phyloP scores from a whole-genome alignment of 2,113 vertebrate genomes.

The Catagonus wagneri region DNA sequence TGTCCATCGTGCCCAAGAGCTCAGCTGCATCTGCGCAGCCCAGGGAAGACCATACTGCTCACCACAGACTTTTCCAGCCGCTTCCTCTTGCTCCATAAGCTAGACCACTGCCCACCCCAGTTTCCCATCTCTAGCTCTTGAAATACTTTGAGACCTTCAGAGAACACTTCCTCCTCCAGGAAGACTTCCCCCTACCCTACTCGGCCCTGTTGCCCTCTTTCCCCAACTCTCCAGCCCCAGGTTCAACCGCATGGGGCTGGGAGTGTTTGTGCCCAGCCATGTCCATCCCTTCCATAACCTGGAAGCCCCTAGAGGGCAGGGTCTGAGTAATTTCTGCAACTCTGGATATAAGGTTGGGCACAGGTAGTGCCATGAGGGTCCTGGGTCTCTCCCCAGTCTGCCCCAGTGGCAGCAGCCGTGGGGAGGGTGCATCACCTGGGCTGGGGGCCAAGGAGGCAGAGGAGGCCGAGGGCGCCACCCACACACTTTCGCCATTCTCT shows the following conservation, averaged over 20 bases:
- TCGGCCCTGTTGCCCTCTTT: background rate
- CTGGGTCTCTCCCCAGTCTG: background rate
- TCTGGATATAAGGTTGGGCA: background rate
- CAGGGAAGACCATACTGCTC: background rate
- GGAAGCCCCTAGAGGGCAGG: background rate
- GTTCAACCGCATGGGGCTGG: background rate
- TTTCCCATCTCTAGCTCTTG: background rate
- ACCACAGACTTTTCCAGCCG: background rate
- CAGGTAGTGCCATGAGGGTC: background rate
- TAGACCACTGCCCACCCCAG: background rate
- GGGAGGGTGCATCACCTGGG: constrained; percentile 51
- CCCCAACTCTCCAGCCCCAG: background rate
- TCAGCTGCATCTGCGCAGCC: background rate
- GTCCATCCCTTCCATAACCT: background rate
- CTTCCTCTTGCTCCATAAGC: background rate
- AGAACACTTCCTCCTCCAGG: background rate
- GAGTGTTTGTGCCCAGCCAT: background rate
- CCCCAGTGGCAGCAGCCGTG: rapidly evolving
- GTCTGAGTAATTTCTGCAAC: background rate
- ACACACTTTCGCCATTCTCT: constrained; percentile 88
- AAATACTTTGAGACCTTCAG: background rate
- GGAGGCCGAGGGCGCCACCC: background rate
- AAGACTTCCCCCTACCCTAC: background rate
- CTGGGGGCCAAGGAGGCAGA: background rate
- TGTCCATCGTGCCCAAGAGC: no score